phyloP scores from a whole-genome alignment of 2,888 invertebrate genomes.

The Tryphoninae sp. region DNA sequence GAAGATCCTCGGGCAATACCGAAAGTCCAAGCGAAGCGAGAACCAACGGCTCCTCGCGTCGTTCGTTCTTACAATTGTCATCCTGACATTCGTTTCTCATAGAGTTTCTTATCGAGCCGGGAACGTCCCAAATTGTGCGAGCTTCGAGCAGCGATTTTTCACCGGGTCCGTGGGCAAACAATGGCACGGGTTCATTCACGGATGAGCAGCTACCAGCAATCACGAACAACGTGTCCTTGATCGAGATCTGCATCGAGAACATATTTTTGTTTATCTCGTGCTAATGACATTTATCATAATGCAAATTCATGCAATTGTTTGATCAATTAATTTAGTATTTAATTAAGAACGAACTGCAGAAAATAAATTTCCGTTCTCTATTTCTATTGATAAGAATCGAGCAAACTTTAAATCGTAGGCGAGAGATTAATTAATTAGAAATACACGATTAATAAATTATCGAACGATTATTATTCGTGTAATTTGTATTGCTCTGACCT shows the following conservation, averaged over 20 bases:
- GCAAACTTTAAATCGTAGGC: no score
- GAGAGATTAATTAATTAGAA: no score
- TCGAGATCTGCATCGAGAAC: slow-evolving; percentile 60
- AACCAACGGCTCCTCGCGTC: slow-evolving; percentile 40
- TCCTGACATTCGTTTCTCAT: slow-evolving; percentile 59
- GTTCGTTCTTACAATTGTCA: slow-evolving; percentile 54
- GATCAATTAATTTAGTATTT: not conserved
- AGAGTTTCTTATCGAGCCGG: slow-evolving; percentile 58
- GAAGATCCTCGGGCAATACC: slow-evolving; percentile 25
- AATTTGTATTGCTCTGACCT: slow-evolving; percentile 63
- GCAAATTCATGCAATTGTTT: no score
- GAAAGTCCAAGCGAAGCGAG: slow-evolving; percentile 12
- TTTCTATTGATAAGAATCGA: no score
- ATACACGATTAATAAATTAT: no score
- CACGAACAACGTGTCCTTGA: slow-evolving; percentile 69
- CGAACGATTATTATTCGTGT: not conserved
- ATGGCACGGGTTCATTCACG: slow-evolving; percentile 60
- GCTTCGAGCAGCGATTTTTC: slow-evolving; percentile 61
- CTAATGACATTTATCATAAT: no score
- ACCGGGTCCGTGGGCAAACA: slow-evolving; percentile 71
- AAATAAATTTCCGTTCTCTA: no score
- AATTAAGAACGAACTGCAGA: no score
- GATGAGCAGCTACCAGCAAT: slow-evolving; percentile 64
- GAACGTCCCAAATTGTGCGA: slow-evolving; percentile 67
- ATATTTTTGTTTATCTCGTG: not conserved